Evolutionary conservation across 2,888 invertebrate genomes (phyloP).

Genomic region (Salticus scenicus): DNA sequence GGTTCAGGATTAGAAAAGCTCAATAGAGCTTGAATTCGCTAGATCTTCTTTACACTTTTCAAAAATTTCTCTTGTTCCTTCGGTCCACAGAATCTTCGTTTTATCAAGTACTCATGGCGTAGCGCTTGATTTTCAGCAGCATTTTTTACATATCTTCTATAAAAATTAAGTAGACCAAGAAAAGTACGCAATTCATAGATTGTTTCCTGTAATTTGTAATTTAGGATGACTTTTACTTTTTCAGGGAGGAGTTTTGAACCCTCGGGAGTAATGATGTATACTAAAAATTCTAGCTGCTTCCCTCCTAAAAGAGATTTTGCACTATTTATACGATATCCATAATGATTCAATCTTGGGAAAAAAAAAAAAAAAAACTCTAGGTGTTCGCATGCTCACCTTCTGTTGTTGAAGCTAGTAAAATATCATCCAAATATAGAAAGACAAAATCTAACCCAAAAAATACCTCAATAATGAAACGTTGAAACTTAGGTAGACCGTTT

Average conservation of each 20-base stretch:
- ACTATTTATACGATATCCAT: neutral
- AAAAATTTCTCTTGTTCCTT: slow-evolving; percentile 9
- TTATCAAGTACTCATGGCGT: neutral
- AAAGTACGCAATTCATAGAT: slow-evolving; percentile 36
- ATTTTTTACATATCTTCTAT: slow-evolving; percentile 37
- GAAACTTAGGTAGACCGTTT: slow-evolving; percentile 6
- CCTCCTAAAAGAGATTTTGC: neutral
- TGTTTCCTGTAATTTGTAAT: slow-evolving; percentile 33
- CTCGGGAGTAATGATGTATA: slow-evolving; percentile 9
- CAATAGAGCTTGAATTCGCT: slow-evolving; percentile 28
- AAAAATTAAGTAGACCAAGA: slow-evolving; percentile 58
- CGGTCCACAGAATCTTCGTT: slow-evolving; percentile 21
- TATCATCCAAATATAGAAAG: slow-evolving; percentile 26
- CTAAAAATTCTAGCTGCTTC: slow-evolving; percentile 18
- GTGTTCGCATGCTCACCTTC: slow-evolving; percentile 15
- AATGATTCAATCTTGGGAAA: neutral
- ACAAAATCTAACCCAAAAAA: slow-evolving; percentile 17
- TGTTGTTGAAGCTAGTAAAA: neutral
- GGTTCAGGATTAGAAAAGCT: slow-evolving; percentile 24
- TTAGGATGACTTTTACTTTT: slow-evolving; percentile 10
- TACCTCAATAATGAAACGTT: neutral
- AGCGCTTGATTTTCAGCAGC: neutral
- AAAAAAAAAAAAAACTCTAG: neutral
- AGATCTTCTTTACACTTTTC: slow-evolving; percentile 28
- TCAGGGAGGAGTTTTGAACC: slow-evolving; percentile 23